Base-by-base conservation (phyloP, 1,140 invertebrate genomes). In the Brachionus plicatilis region DNA sequence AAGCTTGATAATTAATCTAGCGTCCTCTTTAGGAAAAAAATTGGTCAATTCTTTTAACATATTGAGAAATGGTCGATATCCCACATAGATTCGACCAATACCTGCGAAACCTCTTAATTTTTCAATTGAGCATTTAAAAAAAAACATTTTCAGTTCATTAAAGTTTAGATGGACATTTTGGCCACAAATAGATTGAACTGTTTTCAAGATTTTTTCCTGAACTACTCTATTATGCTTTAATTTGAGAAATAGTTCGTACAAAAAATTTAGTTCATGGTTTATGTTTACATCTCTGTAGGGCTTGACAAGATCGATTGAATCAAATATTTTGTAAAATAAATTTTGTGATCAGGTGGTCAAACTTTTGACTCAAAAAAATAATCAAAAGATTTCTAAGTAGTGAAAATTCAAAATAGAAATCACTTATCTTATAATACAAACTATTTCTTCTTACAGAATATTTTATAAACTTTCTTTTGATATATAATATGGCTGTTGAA, bases 281-380 rank as follows among this genome's bases (percentile, higher is more conserved):
- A 43, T 41, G 8, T n/a, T 2, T 9, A n/a, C 5, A 41, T 72
- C 9, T 43, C 37, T 43, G 37, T 20, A 14, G 8, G 66, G 33
- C 14, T 70, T 20, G 2, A 72, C 9, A 20, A 72, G 37, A 43
- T 72, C 68, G 37, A 72, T 72, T 1, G 68, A 72, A 43, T 72
- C 68, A 43, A 72, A 72, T 43, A 72, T 43, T 72, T 72, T 72
- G n/a, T 24, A 72, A 72, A 72, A 72, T n/a, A 72, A 43, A n/a
- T n/a, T n/a, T n/a, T n/a, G n/a, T n/a, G n/a, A n/a, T n/a, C n/a
- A n/a, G n/a, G n/a, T n/a, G n/a, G n/a, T n/a, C n/a, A n/a, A n/a
- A n/a, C n/a, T n/a, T n/a, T n/a, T n/a, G n/a, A n/a, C n/a, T n/a
- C n/a, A n/a, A n/a, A n/a, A n/a, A n/a, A n/a, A n/a, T n/a, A n/a